Percentiles rank a stretch among this genome's conserved stretches.
Evolutionary conservation across 2,888 invertebrate species (phyloP).

Genomic region (Diadegma fenestrale): DNA sequence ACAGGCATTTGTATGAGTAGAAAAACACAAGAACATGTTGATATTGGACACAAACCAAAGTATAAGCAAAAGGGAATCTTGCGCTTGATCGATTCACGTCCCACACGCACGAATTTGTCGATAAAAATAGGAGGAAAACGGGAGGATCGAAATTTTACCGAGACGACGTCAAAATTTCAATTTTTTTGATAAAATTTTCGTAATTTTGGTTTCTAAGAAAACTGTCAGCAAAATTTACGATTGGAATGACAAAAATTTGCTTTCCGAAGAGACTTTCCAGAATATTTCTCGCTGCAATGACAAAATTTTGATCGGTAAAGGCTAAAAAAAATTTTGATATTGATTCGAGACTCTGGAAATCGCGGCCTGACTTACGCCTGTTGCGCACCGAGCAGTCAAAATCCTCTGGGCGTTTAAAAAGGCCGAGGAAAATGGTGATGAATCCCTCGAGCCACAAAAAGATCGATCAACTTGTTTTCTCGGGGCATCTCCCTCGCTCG

Average conservation of each 20-base stretch:
- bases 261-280: too few species aligned
- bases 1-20: conserved; percentile 57
- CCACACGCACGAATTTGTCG: conserved; percentile 79
- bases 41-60: conserved; percentile 59
- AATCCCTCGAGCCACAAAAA: conserved; percentile 48
- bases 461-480: conserved; percentile 61
- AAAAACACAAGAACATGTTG: conserved; percentile 74
- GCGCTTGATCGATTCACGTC: conserved; percentile 84
- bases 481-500: background rate
- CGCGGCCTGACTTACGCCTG: conserved; percentile 7
- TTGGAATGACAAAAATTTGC: too few species aligned
- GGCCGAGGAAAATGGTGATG: conserved; percentile 50
- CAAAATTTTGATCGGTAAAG: too few species aligned
- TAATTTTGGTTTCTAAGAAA: too few species aligned
- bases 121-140: conserved; percentile 77
- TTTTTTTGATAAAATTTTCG: too few species aligned
- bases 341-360: conserved; percentile 12
- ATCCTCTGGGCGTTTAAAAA: background rate
- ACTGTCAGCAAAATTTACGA: too few species aligned
- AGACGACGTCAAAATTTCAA: too few species aligned
- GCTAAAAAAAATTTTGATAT: conserved; percentile 69
- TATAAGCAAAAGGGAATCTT: conserved; percentile 75
- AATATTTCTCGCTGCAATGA: too few species aligned
- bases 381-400: background rate
- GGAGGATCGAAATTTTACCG: conserved; percentile 42